Percentiles rank a stretch among this genome's conserved stretches.
Evolutionary conservation across 2,888 invertebrate genomes (phyloP).

Genomic region (Nebria salina): DNA sequence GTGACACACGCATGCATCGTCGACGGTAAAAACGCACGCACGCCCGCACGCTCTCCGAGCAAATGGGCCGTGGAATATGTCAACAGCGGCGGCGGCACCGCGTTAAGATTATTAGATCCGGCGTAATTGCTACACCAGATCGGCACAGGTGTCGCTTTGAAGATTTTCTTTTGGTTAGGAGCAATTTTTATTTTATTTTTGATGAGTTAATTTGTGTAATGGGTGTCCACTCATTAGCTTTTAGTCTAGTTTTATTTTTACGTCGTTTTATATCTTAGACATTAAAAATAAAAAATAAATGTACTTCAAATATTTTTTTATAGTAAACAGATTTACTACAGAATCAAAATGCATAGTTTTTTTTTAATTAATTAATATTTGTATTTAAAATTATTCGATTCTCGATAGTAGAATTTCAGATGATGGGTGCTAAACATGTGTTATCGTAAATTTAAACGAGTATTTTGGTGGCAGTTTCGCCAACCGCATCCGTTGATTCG

Average conservation of each 20-base stretch:
- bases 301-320: too few species aligned
- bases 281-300: too few species aligned
- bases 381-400: too few species aligned
- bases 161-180: neutral
- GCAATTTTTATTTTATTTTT: too few species aligned
- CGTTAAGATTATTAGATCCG: slow-evolving; percentile 7
- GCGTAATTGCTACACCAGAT: neutral
- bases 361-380: too few species aligned
- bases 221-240: neutral
- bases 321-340: too few species aligned
- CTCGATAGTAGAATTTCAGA: too few species aligned
- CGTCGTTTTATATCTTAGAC: neutral
- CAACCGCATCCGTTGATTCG: slow-evolving; percentile 5
- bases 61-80: slow-evolving; percentile 18
- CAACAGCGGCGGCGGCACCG: neutral
- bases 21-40: neutral
- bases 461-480: slow-evolving; percentile 18
- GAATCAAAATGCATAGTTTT: too few species aligned
- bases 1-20: neutral
- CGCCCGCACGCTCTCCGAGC: slow-evolving; percentile 3
- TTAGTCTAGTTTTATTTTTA: neutral
- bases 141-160: neutral
- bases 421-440: neutral
- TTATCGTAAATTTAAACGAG: slow-evolving; percentile 6
- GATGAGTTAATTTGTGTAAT: neutral